Percentiles rank a stretch among this genome's conserved stretches.
Evolutionary conservation across 2,797 vertebrate species (phyloP).

Genomic region (Pteronotus mesoamericanus): DNA sequence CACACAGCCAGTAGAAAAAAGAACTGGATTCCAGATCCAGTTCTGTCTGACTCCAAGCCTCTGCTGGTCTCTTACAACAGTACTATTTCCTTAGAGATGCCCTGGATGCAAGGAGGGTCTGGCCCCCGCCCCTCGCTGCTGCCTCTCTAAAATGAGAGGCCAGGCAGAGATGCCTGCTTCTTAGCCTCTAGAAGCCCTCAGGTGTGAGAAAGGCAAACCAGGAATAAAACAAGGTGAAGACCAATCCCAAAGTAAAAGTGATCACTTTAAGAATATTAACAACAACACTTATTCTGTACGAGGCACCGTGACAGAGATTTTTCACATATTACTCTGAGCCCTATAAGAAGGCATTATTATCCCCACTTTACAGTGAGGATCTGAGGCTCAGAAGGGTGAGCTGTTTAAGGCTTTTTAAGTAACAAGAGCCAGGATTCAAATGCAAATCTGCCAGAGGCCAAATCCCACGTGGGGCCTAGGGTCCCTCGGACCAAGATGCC

Average conservation of each 20-base stretch:
- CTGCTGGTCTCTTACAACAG: background rate
- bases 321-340: background rate
- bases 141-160: background rate
- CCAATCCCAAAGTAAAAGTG: background rate
- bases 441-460: background rate
- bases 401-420: background rate
- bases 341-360: background rate
- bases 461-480: background rate
- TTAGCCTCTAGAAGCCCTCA: background rate
- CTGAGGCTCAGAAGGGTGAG: background rate
- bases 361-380: background rate
- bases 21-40: background rate
- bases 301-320: background rate
- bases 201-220: background rate
- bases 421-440: background rate
- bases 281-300: background rate
- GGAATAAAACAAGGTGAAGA: background rate
- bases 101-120: background rate
- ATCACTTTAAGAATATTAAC: background rate
- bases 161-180: background rate
- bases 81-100: background rate
- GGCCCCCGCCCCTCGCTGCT: rapidly evolving
- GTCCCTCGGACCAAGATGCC: background rate
- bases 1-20: background rate
- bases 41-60: background rate